Evolutionary conservation across 53 echinoderm and acorn worm species (phyloP), one percentile per base, ranked within the genome.

Genomic region (Stichopus horrens): DNA sequence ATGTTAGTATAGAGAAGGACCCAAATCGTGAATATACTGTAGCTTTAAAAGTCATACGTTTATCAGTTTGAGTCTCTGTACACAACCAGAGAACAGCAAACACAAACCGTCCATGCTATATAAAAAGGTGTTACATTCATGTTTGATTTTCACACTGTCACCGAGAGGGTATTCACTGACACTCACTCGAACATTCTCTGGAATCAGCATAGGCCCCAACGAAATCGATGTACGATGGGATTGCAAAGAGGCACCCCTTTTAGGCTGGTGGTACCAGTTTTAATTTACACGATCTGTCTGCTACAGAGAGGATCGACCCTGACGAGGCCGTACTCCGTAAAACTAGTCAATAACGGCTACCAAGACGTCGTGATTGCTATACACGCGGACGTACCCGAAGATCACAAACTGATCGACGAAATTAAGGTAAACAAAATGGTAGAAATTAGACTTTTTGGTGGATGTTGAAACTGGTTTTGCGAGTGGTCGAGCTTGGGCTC

Each of bases 311-410:
- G 76, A 37, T 0, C 4, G 4, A 89, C 88, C 11, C 60, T 92
- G 52, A 89, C 89, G 59, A 92, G 86, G 53, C 92, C 92, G n/a
- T 80, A 88, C 5, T 92, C 92, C 4, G 83, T 92, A 23, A 76
- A 86, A 86, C 89, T 92, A 3, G 73, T 53, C 13, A 57, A 92
- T 66, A 92, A 92, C 77, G 73, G 84, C 11, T 92, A 92, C 55
- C 58, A 88, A 56, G 92, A 89, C 2, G 16, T 92, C 52, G 92
- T 92, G 89, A 89, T 89, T 9, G 92, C 92, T n/a, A 89, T 92
- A 9, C 83, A 92, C 85, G 75, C 66, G 22, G 83, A 89, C 18
- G 83, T 88, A 4, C 8, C 59, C 0, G 92, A 92, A 68, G 63
- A 23, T n/a, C 59, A 66, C 2, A 37, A 54, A 6, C 84, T 92